Evolutionary conservation across 2,888 invertebrate genomes (phyloP).

Genomic region (Eurois occulta): DNA sequence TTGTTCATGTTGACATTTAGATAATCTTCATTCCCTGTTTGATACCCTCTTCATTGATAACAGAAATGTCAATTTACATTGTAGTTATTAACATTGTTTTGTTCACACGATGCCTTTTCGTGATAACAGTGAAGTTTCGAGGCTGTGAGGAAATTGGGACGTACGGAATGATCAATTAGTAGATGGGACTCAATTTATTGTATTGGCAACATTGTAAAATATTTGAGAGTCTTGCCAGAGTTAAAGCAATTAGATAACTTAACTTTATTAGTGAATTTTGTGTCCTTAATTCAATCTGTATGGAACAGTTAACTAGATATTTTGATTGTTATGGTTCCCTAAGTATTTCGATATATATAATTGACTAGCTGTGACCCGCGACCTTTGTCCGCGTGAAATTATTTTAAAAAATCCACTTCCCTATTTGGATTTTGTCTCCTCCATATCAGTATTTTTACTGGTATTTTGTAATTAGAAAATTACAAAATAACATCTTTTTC

Average conservation of each 20-base stretch:
- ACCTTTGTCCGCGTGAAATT: too few species aligned
- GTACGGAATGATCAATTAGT: slow-evolving; percentile 26
- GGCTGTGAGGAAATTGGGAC: slow-evolving; percentile 18
- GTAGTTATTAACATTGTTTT: slow-evolving; percentile 49
- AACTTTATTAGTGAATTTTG: neutral
- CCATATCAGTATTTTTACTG: too few species aligned
- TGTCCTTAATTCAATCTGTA: neutral
- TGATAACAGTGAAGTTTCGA: slow-evolving; percentile 42
- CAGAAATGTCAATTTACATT: slow-evolving; percentile 55
- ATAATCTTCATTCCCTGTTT: slow-evolving; percentile 38
- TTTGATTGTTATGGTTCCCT: neutral
- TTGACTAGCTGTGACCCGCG: too few species aligned
- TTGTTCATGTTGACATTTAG: slow-evolving; percentile 40
- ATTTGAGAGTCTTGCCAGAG: slow-evolving; percentile 5
- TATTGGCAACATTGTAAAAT: slow-evolving; percentile 15
- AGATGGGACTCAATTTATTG: slow-evolving; percentile 2
- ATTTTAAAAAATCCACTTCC: too few species aligned
- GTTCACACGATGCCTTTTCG: slow-evolving; percentile 40
- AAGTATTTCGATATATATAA: neutral
- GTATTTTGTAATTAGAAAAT: too few species aligned
- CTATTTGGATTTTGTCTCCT: too few species aligned
- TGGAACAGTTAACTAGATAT: neutral
- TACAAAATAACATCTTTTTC: too few species aligned
- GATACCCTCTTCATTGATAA: slow-evolving; percentile 53
- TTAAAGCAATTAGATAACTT: slow-evolving; percentile 15